phyloP scores from a whole-genome alignment of 2,888 invertebrate genomes.

The Mechanitis mazaeus region DNA sequence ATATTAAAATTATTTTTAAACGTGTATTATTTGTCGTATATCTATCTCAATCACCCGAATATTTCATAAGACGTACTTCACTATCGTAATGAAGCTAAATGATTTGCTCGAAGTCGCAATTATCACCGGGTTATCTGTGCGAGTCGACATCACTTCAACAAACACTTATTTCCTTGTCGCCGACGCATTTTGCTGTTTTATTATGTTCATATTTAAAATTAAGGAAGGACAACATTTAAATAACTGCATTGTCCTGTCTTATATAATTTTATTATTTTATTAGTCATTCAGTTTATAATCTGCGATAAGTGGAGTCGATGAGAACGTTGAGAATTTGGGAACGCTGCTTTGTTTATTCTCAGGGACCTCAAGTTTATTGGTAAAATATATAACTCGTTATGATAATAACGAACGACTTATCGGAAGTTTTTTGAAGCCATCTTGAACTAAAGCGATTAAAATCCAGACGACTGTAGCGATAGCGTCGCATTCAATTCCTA shows the following conservation, averaged over 20 bases:
- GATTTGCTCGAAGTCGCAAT: constrained; percentile 18
- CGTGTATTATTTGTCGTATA: no score
- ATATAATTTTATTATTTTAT: no score
- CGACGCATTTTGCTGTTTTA: not conserved
- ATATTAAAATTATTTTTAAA: no score
- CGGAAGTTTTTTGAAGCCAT: not conserved
- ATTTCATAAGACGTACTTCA: constrained; percentile 10
- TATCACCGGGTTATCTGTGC: constrained; percentile 8
- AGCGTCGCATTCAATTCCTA: not conserved
- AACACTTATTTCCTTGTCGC: constrained; percentile 1
- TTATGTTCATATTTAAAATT: not conserved
- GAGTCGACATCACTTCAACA: not conserved
- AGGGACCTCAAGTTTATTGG: no score
- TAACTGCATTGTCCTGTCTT: not conserved
- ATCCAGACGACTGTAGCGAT: not conserved
- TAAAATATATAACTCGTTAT: no score
- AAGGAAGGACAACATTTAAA: constrained; percentile 1
- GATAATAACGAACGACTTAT: not conserved
- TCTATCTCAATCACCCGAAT: constrained; percentile 7
- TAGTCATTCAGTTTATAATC: no score
- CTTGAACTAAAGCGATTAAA: not conserved
- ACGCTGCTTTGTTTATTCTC: no score
- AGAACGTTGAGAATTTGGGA: no score
- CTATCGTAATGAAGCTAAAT: constrained; percentile 18
- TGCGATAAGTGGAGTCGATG: no score